These are phyloP conservation scores for Cremastinae sp. DNA, from an alignment of 2,888 invertebrate genomes.

Conservation along the genomic window DNA sequence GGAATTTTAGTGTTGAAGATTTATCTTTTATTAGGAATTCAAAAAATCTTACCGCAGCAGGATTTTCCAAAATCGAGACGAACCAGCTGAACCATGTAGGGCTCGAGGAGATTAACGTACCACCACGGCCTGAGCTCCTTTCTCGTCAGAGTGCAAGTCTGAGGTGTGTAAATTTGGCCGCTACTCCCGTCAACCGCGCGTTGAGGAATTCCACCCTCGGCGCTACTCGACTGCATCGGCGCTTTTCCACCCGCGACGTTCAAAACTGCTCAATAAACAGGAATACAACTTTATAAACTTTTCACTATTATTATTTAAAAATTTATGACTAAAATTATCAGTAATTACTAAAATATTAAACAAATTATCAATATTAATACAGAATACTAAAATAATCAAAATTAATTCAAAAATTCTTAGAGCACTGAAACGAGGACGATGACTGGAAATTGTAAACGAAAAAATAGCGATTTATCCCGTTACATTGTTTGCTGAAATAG, in stretches of 20 bases:
- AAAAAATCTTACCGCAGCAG: slow-evolving; percentile 95
- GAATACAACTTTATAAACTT: no score
- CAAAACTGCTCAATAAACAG: slow-evolving; percentile 84
- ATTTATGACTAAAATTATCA: no score
- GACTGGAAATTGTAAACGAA: no score
- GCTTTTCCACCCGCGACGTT: slow-evolving; percentile 97
- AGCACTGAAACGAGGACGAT: no score
- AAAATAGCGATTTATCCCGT: no score
- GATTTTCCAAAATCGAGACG: slow-evolving; percentile 94
- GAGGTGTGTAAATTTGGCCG: slow-evolving; percentile 88
- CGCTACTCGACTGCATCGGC: slow-evolving; percentile 94
- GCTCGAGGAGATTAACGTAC: slow-evolving; percentile 96
- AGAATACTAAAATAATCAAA: no score
- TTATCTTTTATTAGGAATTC: slow-evolving; percentile 19
- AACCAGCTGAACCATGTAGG: slow-evolving; percentile 96
- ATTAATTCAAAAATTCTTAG: no score
- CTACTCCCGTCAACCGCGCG: slow-evolving; percentile 96
- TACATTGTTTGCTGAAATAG: no score
- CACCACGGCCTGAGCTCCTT: slow-evolving; percentile 94
- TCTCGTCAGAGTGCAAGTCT: slow-evolving; percentile 93
- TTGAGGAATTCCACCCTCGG: slow-evolving; percentile 92
- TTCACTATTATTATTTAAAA: no score
- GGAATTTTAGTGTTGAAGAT: no score
- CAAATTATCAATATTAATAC: no score
- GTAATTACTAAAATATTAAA: no score